Evolutionary conservation across 1,140 invertebrate genomes (phyloP), one percentile per base, ranked within the genome.

Genomic region (Brachionus sp.): DNA sequence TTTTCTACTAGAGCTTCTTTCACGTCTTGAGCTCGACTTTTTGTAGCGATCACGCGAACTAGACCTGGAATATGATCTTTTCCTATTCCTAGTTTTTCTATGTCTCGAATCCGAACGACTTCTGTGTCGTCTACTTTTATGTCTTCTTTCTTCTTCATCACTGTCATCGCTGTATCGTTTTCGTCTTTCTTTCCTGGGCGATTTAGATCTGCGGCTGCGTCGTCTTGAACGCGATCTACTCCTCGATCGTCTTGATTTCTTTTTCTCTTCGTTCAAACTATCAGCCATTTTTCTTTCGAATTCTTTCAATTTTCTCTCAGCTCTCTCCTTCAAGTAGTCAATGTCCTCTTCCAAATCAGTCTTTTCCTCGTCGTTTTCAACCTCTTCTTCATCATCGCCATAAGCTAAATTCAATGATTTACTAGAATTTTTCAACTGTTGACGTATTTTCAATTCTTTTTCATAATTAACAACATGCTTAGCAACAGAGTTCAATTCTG

Each of bases 401-500:
- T 80, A 57, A 5, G 29, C 46, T 10, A 62, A 35, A 13, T 80
- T 62, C 50, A 80, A 39, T 16, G 29, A 39, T 35, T 62, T 62
- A 50, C 50, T 62, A 4, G 77, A 62, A 23, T 64, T 35, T 13
- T 64, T 80, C 7, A 80, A 16, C 25, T 80, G 33, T 13, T 80
- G 77, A 12, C 35, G 33, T 35, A 57, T 57, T n/a, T 37, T 80
- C 23, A 62, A 35, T 13, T 80, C 50, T 64, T 80, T 80, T 62
- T 80, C 77, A 29, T 80, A 80, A 23, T 62, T 66, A 13, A 80
- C 33, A 29, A 66, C 62, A 13, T 80, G 46, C 9, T 80, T 80
- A 25, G 50, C 50, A 33, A 80, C 19, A 7, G 1, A 13, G n/a
- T 80, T 39, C 50, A 80, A 29, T 9, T 80, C 19, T 3, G 6